Base-by-base conservation (phyloP, 1,140 invertebrate species). In the Centruroides sculpturatus region DNA sequence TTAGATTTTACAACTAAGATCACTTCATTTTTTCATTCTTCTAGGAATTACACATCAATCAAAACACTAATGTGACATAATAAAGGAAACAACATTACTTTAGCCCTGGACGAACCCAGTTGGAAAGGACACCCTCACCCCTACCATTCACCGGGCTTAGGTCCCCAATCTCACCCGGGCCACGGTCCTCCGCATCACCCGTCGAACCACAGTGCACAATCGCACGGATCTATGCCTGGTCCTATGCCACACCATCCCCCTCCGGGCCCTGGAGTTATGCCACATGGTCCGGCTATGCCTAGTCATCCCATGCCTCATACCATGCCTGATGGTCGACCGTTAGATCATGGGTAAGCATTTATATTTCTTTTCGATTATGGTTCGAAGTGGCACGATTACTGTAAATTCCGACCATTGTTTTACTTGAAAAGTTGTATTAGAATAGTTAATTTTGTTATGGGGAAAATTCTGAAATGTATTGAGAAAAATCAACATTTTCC, bases 21-120 rank as follows among this genome's bases (percentile, higher is more conserved):
- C 41, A 41, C 41, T 41, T 41, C 5, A 3, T 41, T 41, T 41
- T 41, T 41, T 41, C 8, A 6, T 41, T 41, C 8, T 41, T 41
- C 8, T 41, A 41, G 41, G 8, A 41, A 6, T 41, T 6, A 41
- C 8, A 41, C 8, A 41, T 41, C 41, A 41, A 41, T 41, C 5
- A 41, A 41, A 41, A 41, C 8, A 41, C 41, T 41, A 8, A 41
- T 41, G 41, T 41, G 41, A 41, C 41, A 41, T 5, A 41, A 41
- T 41, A 41, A 41, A 41, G 41, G 41, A 8, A 41, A 41, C 41
- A 41, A 41, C 8, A 41, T 41, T 41, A 41, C 62, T 58, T 63
- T 58, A 55, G 62, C 62, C 62, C 62, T 63, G 58, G 62, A 63
- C 57, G 62, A 63, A 53, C 56, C 61, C 61, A 57, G 61, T 54